Evolutionary conservation across 2,797 vertebrate genomes (phyloP), one percentile per base, ranked within the genome.

Genomic region (Nothura maculosa): DNA sequence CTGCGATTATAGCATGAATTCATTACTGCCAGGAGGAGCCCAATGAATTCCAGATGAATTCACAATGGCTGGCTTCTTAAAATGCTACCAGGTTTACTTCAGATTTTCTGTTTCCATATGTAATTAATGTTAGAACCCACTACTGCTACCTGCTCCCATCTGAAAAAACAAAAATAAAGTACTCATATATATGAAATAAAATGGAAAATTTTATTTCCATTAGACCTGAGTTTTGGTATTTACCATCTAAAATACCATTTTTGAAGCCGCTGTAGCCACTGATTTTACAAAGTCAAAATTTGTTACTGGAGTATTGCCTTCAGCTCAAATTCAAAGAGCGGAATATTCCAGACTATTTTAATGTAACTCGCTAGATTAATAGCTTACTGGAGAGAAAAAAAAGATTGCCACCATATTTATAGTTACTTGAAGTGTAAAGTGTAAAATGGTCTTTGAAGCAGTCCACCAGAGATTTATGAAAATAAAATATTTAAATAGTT

Each of bases 1-100:
- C 86, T 96, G 25, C 87, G 92, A 93, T 94, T 96, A 77, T 92
- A 90, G 87, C 92, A 89, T 92, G 83, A 91, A 95, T 95, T 95
- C 91, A 96, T 96, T 97, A 92, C 42, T 61, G 88, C 61, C 47
- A 85, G 32, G 86, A 40, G 93, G 91, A 95, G 76, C 79, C 57
- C 91, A 93, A 94, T 97, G 87, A 95, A 91, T 95, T 94, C 95
- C 95, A 96, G 94, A 95, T 96, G 93, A 86, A 80, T 85, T 82
- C 78, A 93, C 76, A 92, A 94, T 85, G 77, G 91, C 87, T 91
- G 67, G 70, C 95, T 95, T 95, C 93, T 95, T 97, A 93, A 96
- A 94, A 95, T 92, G 93, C 96, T 95, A 95, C 91, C 82, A 94
- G 47, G 38, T 94, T 94, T 92, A 85, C 82, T 92, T 91, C 74